Percentiles rank a stretch among this genome's conserved stretches.
phyloP scores from a whole-genome alignment of 1,140 invertebrate species.

The Chrysopa pallens region DNA sequence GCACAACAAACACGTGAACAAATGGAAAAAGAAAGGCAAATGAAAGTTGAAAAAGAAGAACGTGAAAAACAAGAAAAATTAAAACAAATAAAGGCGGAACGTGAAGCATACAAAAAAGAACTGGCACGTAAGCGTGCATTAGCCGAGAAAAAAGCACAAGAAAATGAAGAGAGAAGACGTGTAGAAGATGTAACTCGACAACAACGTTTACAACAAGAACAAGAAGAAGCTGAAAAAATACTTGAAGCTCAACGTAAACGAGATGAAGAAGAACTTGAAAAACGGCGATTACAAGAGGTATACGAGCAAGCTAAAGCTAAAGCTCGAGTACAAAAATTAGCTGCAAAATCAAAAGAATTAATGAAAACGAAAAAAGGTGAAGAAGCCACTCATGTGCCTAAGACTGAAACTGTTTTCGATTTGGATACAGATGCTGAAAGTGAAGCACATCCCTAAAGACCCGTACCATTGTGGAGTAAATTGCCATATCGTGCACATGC shows the following conservation, averaged over 20 bases:
- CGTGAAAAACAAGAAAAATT: constrained; percentile 2
- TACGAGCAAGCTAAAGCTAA: not conserved
- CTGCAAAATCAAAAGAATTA: not conserved
- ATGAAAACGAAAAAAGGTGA: not conserved
- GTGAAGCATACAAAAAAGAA: not conserved
- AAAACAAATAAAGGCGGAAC: not conserved
- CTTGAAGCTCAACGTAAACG: constrained; percentile 2
- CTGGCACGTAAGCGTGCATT: not conserved
- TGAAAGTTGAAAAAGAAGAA: constrained; percentile 1
- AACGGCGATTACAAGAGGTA: too few relatives aligned
- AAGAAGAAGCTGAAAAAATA: constrained; percentile 2
- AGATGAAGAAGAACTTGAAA: too few relatives aligned
- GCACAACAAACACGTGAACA: not conserved
- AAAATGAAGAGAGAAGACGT: not conserved
- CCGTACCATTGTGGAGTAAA: not conserved
- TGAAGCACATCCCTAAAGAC: not conserved
- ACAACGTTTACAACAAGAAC: not conserved
- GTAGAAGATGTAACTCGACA: not conserved
- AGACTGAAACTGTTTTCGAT: not conserved
- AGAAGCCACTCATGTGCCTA: not conserved
- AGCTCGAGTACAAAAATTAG: not conserved
- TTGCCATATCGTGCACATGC: not conserved
- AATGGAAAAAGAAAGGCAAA: constrained; percentile 1
- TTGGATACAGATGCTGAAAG: not conserved
- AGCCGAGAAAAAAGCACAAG: not conserved